Conservation (phyloP, 2,113 vertebrate genomes). For the Oryzias celebensis region DNA sequence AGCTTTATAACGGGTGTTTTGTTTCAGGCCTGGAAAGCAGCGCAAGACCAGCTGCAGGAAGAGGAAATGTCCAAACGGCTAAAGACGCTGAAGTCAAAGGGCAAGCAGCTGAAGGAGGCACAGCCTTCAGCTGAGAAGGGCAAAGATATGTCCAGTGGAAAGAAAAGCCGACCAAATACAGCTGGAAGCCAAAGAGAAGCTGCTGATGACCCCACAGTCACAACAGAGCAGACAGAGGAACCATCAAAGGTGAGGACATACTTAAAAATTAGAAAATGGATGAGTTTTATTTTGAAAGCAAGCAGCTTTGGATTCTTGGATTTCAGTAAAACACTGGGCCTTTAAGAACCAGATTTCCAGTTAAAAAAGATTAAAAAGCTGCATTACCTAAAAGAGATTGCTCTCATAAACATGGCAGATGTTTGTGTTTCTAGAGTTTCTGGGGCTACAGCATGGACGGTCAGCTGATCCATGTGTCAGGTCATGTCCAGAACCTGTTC, state of each 20-base stretch:
- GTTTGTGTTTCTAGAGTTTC: slow-evolving; percentile 68
- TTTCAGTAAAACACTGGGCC: no score
- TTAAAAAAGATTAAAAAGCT: background rate
- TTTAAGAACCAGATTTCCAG: no score
- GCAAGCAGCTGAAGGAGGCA: slow-evolving; percentile 29
- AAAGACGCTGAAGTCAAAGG: slow-evolving; percentile 36
- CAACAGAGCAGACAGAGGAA: slow-evolving; percentile 2
- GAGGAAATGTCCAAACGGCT: slow-evolving; percentile 47
- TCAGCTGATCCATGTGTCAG: slow-evolving; percentile 80
- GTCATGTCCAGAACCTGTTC: slow-evolving; percentile 79
- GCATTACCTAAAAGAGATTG: background rate
- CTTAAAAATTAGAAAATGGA: background rate
- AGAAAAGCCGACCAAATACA: slow-evolving; percentile 17
- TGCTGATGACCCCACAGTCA: background rate
- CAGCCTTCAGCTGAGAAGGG: background rate
- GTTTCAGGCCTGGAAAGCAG: slow-evolving; percentile 56
- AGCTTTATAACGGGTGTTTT: background rate
- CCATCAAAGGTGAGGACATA: slow-evolving; percentile 21
- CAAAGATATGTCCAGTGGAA: slow-evolving; percentile 3
- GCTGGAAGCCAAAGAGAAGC: background rate
- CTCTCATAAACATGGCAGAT: no score
- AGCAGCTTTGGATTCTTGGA: background rate
- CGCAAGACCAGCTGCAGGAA: slow-evolving; percentile 51
- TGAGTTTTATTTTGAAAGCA: background rate
- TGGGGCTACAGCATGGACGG: slow-evolving; percentile 85